Evolutionary conservation across 1,140 invertebrate species (phyloP).

Genomic region (Anadara kagoshimensis): DNA sequence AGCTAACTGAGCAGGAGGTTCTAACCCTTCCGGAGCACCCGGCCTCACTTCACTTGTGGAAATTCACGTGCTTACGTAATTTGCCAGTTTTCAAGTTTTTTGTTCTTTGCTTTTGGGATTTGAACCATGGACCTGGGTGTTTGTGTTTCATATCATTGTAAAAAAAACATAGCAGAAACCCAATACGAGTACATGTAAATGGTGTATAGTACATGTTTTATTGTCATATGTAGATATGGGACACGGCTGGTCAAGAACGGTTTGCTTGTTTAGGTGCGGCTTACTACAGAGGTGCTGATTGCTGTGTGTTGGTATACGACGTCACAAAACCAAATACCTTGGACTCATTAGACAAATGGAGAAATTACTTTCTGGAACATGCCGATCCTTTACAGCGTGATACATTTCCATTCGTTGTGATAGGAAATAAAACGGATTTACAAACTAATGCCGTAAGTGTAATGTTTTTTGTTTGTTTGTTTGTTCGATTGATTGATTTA

Average conservation of each 20-base stretch:
- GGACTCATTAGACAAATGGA: conserved; percentile 98
- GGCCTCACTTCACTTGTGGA: no score
- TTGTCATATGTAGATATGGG: conserved; percentile 89
- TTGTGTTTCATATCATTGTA: no score
- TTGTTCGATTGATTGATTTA: no score
- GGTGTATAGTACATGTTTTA: conserved; percentile 1
- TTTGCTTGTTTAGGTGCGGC: conserved; percentile 95
- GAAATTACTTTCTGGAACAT: conserved; percentile 99
- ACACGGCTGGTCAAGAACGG: conserved; percentile 99
- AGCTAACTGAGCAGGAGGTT: no score
- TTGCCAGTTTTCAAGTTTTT: no score
- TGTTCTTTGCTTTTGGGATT: no score
- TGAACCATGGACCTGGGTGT: no score
- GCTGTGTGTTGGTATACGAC: conserved; percentile 98
- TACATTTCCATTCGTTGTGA: conserved; percentile 99
- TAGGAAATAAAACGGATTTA: conserved; percentile 99
- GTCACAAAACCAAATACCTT: conserved; percentile 98
- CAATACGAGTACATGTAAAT: no score
- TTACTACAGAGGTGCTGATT: conserved; percentile 99
- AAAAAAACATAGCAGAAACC: no score
- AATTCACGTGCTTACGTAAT: no score
- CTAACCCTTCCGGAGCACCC: no score
- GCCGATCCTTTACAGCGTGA: conserved; percentile 96
- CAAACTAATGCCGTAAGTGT: conserved; percentile 91
- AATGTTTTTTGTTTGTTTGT: no score